A percentile compares a stretch with the other conserved stretches of the same genome.
Evolutionary conservation across 2,797 vertebrate species (phyloP).

Genomic region (Pristis pectinata): DNA sequence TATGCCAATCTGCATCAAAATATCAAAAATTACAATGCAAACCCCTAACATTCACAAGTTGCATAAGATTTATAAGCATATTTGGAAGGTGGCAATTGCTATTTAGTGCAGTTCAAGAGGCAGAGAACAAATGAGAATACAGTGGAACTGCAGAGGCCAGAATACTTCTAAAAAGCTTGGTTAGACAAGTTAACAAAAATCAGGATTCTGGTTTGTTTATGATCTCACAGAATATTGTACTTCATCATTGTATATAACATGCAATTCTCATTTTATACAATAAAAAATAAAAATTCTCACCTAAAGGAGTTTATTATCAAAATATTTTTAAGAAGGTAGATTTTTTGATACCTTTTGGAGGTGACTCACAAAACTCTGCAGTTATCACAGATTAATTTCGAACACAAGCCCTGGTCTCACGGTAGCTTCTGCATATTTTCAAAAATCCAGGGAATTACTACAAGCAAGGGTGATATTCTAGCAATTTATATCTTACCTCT

Average conservation of each 20-base stretch:
- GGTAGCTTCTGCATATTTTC: neutral
- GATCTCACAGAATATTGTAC: neutral
- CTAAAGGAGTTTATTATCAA: neutral
- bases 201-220: neutral
- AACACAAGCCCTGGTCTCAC: neutral
- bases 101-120: neutral
- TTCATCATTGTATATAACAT: neutral
- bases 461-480: neutral
- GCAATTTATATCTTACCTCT: neutral
- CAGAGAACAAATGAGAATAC: slow-evolving; percentile 11
- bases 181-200: neutral
- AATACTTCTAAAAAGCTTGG: neutral
- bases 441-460: neutral
- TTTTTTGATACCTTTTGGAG: neutral
- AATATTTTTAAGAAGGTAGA: neutral
- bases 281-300: neutral
- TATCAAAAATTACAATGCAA: neutral
- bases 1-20: neutral
- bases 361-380: neutral
- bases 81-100: neutral
- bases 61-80: neutral
- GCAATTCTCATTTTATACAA: neutral
- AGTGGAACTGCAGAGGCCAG: neutral
- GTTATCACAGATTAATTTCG: neutral
- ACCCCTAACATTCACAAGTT: neutral